Percentiles rank a stretch among this genome's conserved stretches.
phyloP scores from a whole-genome alignment of 1,140 invertebrate genomes.

The Ceratosolen fusciceps region DNA sequence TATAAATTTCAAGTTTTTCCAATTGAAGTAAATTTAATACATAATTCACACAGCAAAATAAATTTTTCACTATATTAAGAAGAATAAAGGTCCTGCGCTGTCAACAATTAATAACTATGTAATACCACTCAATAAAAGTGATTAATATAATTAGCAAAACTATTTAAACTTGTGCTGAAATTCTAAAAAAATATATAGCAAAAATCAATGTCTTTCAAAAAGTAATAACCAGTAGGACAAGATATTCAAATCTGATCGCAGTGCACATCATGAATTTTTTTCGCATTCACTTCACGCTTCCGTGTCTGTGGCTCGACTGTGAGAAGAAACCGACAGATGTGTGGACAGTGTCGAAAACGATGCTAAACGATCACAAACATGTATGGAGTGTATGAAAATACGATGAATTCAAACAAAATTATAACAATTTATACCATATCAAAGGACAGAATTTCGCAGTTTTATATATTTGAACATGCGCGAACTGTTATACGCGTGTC shows the following conservation, averaged over 20 bases:
- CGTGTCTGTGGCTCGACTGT: constrained; percentile 15
- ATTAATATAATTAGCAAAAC: not conserved
- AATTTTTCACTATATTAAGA: no score
- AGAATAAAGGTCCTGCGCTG: no score
- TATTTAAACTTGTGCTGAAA: not conserved
- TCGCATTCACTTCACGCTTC: constrained; percentile 19
- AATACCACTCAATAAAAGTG: no score
- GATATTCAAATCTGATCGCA: constrained; percentile 53
- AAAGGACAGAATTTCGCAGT: no score
- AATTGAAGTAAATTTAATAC: no score
- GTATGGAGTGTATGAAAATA: not conserved
- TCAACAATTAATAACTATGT: no score
- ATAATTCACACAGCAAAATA: no score
- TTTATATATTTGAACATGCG: no score
- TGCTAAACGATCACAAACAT: not conserved
- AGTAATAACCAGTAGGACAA: constrained; percentile 62
- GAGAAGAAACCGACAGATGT: not conserved
- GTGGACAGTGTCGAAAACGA: not conserved
- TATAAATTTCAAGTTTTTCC: no score
- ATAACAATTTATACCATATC: no score
- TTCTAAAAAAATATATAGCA: not conserved
- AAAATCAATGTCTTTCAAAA: constrained; percentile 57
- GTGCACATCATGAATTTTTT: constrained; percentile 18
- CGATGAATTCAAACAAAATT: no score
- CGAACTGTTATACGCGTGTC: no score